Evolutionary conservation across 2,888 invertebrate species (phyloP).

Genomic region (Pheosia gnoma): DNA sequence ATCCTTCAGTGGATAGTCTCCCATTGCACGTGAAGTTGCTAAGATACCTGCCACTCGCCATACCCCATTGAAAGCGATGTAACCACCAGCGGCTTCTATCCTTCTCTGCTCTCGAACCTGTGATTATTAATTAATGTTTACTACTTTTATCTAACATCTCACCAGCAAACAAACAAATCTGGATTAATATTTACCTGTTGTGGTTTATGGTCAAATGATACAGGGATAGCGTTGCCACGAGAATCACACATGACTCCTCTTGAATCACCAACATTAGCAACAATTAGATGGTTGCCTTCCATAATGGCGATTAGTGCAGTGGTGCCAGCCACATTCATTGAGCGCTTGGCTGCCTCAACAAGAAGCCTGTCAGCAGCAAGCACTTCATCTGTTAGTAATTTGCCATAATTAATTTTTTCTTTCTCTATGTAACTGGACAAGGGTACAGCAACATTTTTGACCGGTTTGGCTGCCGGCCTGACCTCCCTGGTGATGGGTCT

Average conservation of each 20-base stretch:
- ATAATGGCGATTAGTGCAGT: constrained; percentile 96
- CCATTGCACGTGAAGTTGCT: constrained; percentile 96
- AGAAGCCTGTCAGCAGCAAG: constrained; percentile 92
- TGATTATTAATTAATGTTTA: constrained; percentile 23
- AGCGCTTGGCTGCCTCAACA: constrained; percentile 92
- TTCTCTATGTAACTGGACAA: constrained; percentile 88
- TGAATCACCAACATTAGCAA: constrained; percentile 98
- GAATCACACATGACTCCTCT: constrained; percentile 97
- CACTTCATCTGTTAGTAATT: constrained; percentile 93
- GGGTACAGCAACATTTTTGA: constrained; percentile 78
- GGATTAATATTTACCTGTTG: constrained; percentile 88
- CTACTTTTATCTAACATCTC: background rate
- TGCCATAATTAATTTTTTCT: constrained; percentile 91
- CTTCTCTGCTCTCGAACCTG: constrained; percentile 94
- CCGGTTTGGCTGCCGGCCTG: constrained; percentile 72
- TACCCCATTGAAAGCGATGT: constrained; percentile 97
- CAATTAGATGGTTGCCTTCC: constrained; percentile 91
- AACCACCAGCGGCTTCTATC: constrained; percentile 97
- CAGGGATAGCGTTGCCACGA: constrained; percentile 94
- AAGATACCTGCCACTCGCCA: constrained; percentile 98
- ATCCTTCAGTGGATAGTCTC: constrained; percentile 97
- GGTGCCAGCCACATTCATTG: constrained; percentile 92
- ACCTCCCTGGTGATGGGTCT: constrained; percentile 85
- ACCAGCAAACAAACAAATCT: background rate
- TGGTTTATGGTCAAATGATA: constrained; percentile 98